Conservation (phyloP, 2,888 invertebrate species). For the Drosophila dives region DNA sequence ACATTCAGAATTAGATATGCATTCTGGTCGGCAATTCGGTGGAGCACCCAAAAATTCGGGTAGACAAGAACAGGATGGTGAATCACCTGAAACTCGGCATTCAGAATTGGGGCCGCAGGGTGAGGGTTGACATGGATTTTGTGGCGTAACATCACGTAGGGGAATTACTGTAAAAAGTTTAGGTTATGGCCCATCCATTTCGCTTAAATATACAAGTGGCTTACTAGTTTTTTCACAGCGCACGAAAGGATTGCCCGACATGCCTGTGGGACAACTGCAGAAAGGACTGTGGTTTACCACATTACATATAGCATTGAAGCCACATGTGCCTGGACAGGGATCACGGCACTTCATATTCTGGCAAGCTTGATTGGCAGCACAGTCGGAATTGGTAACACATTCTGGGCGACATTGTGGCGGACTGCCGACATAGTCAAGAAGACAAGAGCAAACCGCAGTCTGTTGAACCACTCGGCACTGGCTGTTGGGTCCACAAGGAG, state of each 20-base stretch:
- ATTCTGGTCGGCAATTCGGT: slow-evolving; percentile 89
- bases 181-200: slow-evolving; percentile 7
- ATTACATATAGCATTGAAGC: slow-evolving; percentile 88
- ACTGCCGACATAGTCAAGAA: slow-evolving; percentile 88
- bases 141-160: slow-evolving; percentile 63
- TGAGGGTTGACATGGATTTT: slow-evolving; percentile 87
- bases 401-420: slow-evolving; percentile 91
- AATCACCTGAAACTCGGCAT: slow-evolving; percentile 86
- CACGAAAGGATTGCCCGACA: slow-evolving; percentile 90
- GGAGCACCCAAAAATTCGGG: slow-evolving; percentile 87
- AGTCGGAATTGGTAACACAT: slow-evolving; percentile 90
- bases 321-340: slow-evolving; percentile 91
- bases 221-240: slow-evolving; percentile 86
- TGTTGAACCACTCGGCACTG: slow-evolving; percentile 88
- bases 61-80: slow-evolving; percentile 87
- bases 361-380: slow-evolving; percentile 89
- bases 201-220: slow-evolving; percentile 9
- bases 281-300: slow-evolving; percentile 91
- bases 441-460: slow-evolving; percentile 88
- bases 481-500: slow-evolving; percentile 90
- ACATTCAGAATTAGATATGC: slow-evolving; percentile 88
- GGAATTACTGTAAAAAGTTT: slow-evolving; percentile 63
- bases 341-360: slow-evolving; percentile 90
- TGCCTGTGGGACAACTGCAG: slow-evolving; percentile 88
- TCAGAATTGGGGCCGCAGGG: slow-evolving; percentile 91